Base-by-base conservation (phyloP, 2,797 vertebrate species). In the Mormyrops attenuatus region DNA sequence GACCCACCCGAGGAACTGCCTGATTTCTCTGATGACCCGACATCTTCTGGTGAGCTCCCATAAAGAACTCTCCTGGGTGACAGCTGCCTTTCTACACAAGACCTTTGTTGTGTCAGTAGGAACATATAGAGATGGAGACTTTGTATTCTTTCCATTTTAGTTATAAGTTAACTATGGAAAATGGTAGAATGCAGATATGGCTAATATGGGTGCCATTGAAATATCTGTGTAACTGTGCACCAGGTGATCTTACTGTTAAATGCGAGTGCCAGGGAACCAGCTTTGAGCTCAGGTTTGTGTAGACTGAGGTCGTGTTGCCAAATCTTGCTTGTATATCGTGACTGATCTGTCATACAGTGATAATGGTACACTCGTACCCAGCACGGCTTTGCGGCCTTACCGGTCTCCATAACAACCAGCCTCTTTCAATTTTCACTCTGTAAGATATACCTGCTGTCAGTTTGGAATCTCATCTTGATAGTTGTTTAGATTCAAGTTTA, bases 1-100 rank as follows among this genome's bases (percentile, higher is more conserved):
- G 98, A 99, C 93, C 98, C 98, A 34, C 98, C 98, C 8, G 98
- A 99, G 95, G 98, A 99, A 89, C 95, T 99, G 86, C 97, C 97
- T 85, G 98, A 99, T 93, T 99, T 99, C 95, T 97, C 98, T 1
- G 97, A 98, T 92, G 97, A 99, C 94, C 97, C 98, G 92, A 98
- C 98, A 85, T 99, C 98, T 95, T 99, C 98, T 97, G 98, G 98
- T 89, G 49, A 77, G 49, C 66, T 44, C 53, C 5, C 82, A 85
- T 22, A 44, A 17, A 5, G 77, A 20, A 5, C n/a, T 41, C 77
- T 82, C 8, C n/a, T 84, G 66, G 38, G 80, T 84, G 44, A 3
- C 80, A 49, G 44, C 41, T 8, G 38, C 6, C 80, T 44, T n/a
- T 49, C 38, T 49, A 49, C 44, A 0, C 80, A 22, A 49, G 41